Evolutionary conservation across 2,888 invertebrate genomes (phyloP), one percentile per base, ranked within the genome.

Genomic region (Cephus sareptanus): DNA sequence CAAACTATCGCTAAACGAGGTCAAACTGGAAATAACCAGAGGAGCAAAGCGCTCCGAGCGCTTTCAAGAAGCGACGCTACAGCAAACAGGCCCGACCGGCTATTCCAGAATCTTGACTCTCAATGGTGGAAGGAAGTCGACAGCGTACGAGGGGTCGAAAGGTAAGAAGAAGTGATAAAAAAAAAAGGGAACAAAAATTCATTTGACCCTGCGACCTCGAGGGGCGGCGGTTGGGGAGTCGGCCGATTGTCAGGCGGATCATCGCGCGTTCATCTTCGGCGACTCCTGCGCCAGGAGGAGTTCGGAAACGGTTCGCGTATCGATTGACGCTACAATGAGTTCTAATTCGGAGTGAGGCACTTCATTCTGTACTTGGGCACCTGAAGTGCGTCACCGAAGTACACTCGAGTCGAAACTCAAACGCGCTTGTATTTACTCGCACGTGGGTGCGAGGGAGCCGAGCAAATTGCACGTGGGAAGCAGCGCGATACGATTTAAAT

Each of bases 271-370:
- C 56, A 9, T 56, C 56, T 56, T 56, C 56, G 56, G 23, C 56
- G 56, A 23, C 23, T 56, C 23, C 56, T 23, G 56, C 23, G 56
- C 56, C 56, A n/a, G n/a, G n/a, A n/a, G n/a, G n/a, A n/a, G n/a
- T n/a, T n/a, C n/a, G n/a, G n/a, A n/a, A 56, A 23, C 9, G 56
- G 56, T 56, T 56, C 2, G 9, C 23, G 56, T 71, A 71, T 71
- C 80, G 80, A 81, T 81, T 83, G 79, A 79, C 81, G 83, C 82
- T 79, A 75, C 85, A 75, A 30, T 75, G 79, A 76, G 76, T 78
- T 80, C 83, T 81, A 76, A 83, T 84, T 85, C 78, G 75, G 76
- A 76, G 83, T 79, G 75, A 78, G 13, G 71, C 71, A 34, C 71
- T 71, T 71, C 31, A 23, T 34, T 31, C 33, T 30, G 31, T 31